These are phyloP conservation scores for Heteractis magnifica DNA, from an alignment of 92 coral and sea anemone genomes.

Conservation along the genomic window DNA sequence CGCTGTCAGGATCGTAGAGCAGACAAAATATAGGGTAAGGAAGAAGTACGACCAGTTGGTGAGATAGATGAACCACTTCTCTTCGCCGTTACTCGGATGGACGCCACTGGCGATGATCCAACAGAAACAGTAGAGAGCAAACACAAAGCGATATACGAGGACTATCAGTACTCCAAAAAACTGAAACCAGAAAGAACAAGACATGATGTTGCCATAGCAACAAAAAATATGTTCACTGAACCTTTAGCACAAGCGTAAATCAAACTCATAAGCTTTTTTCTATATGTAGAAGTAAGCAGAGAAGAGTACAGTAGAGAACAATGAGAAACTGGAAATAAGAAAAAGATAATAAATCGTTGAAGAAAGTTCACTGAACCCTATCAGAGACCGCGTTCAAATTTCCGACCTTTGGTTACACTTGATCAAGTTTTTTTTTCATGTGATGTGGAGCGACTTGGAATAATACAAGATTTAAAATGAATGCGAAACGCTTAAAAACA, in stretches of 20 bases:
- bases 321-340: too few species aligned
- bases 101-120: constrained; percentile 61
- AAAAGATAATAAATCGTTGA: too few species aligned
- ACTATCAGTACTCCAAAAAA: constrained; percentile 56
- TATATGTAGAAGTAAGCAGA: too few species aligned
- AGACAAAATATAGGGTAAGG: constrained; percentile 58
- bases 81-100: constrained; percentile 57
- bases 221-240: neutral
- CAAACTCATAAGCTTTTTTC: neutral
- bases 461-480: neutral
- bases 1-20: constrained; percentile 55
- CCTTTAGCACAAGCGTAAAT: neutral
- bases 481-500: neutral
- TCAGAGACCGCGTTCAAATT: too few species aligned
- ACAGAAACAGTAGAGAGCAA: constrained; percentile 50
- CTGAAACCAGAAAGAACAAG: constrained; percentile 26
- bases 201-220: neutral
- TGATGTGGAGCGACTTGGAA: neutral
- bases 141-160: constrained; percentile 47
- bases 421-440: neutral
- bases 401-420: too few species aligned
- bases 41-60: constrained; percentile 72
- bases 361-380: too few species aligned
- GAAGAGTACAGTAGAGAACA: too few species aligned
- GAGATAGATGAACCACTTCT: constrained; percentile 76